phyloP scores from a whole-genome alignment of 2,888 invertebrate species.

The Sesia apiformis region DNA sequence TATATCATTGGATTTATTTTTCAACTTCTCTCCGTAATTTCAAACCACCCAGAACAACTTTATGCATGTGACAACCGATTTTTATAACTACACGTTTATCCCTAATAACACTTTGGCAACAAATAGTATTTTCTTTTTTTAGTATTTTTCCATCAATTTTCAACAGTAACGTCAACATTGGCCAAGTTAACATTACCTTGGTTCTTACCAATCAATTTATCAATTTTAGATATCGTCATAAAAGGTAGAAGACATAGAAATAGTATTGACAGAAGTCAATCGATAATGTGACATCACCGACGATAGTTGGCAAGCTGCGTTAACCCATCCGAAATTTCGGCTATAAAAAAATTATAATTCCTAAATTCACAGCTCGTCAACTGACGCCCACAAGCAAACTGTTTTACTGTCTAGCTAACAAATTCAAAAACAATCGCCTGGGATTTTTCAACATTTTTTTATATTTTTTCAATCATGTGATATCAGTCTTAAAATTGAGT shows the following conservation, averaged over 20 bases:
- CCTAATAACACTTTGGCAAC: conserved; percentile 75
- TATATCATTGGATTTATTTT: conserved; percentile 73
- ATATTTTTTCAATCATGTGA: conserved; percentile 54
- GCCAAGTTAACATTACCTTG: conserved; percentile 52
- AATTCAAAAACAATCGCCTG: conserved; percentile 44
- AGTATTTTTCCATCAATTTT: conserved; percentile 43
- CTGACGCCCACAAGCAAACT: conserved; percentile 26
- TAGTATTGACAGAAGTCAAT: conserved; percentile 47
- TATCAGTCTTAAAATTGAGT: conserved; percentile 75
- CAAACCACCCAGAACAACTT: conserved; percentile 71
- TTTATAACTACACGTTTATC: conserved; percentile 67
- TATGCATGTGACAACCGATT: conserved; percentile 72
- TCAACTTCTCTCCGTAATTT: conserved; percentile 68
- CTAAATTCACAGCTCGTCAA: conserved; percentile 26
- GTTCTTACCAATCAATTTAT: conserved; percentile 34
- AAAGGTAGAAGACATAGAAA: conserved; percentile 53
- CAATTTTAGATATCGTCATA: conserved; percentile 46
- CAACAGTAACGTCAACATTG: conserved; percentile 53
- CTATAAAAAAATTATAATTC: conserved; percentile 35
- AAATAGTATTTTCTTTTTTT: conserved; percentile 58
- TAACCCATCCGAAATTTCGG: conserved; percentile 37
- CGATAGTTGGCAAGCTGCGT: conserved; percentile 29
- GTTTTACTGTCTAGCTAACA: conserved; percentile 26
- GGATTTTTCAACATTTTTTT: conserved; percentile 34
- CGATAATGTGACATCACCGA: conserved; percentile 29